Evolutionary conservation across 1,140 invertebrate species (phyloP).

Genomic region (Lepidotrigona ventralis): DNA sequence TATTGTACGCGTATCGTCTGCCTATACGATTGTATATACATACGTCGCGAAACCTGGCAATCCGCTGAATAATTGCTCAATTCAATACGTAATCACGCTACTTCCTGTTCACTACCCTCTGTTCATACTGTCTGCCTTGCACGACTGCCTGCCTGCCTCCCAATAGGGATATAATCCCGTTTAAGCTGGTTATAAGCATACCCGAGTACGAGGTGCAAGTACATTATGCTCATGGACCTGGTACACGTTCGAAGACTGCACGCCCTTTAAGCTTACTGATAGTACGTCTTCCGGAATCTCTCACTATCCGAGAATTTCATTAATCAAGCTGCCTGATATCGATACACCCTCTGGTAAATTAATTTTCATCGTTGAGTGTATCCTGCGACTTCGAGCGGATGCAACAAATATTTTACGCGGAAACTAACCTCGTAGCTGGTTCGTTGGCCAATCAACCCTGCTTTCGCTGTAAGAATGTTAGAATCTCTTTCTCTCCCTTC

Average conservation of each 20-base stretch:
- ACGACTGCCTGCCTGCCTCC: slow-evolving; percentile 14
- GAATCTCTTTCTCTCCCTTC: not conserved
- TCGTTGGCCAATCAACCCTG: not conserved
- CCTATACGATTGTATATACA: slow-evolving; percentile 55
- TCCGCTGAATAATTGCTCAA: slow-evolving; percentile 69
- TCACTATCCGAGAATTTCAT: slow-evolving; percentile 23
- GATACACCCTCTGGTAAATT: not conserved
- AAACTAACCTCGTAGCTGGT: not conserved
- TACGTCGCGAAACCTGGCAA: slow-evolving; percentile 50
- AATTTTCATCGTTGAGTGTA: not conserved
- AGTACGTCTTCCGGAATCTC: slow-evolving; percentile 35
- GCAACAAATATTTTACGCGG: not conserved
- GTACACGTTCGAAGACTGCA: slow-evolving; percentile 20
- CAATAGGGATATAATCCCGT: slow-evolving; percentile 56
- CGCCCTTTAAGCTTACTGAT: not conserved
- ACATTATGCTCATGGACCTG: slow-evolving; percentile 39
- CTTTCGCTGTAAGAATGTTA: not conserved
- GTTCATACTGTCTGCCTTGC: slow-evolving; percentile 9
- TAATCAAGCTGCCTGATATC: slow-evolving; percentile 19
- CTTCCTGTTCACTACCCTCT: slow-evolving; percentile 52
- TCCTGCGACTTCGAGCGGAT: not conserved
- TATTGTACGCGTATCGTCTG: slow-evolving; percentile 14
- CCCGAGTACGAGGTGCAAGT: slow-evolving; percentile 18
- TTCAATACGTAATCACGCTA: slow-evolving; percentile 72
- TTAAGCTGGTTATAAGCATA: slow-evolving; percentile 59